Conservation (phyloP, 2,113 vertebrate species). For the Mus spicilegus region DNA sequence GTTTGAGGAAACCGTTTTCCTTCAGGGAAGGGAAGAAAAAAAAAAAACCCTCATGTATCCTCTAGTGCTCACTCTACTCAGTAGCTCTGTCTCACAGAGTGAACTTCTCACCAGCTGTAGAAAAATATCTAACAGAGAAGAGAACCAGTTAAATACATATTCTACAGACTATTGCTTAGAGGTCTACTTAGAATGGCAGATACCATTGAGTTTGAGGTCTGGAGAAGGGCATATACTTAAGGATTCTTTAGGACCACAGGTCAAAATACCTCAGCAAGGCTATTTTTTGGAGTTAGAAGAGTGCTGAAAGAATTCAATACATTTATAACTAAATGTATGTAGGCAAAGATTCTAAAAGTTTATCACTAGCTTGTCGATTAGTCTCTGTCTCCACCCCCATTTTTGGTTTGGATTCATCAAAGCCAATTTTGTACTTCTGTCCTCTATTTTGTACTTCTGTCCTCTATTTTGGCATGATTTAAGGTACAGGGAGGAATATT, state of each 20-base stretch:
- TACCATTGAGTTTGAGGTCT: not conserved
- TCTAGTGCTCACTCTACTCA: not conserved
- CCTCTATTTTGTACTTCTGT: not conserved
- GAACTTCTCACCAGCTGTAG: not conserved
- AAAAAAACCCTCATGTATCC: not conserved
- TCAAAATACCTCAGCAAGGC: conserved; percentile 22
- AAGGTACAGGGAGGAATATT: conserved; percentile 8
- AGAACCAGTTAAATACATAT: not conserved
- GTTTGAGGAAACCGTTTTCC: conserved; percentile 37
- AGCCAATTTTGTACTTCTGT: not conserved
- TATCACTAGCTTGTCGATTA: not conserved
- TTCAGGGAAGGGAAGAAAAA: not conserved
- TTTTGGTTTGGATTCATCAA: not conserved
- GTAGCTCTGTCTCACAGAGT: not conserved
- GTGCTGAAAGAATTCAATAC: not conserved
- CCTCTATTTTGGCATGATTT: not conserved
- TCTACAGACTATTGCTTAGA: not conserved
- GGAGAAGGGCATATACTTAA: not conserved
- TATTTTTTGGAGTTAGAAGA: conserved; percentile 45
- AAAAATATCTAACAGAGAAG: not conserved
- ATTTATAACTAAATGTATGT: not conserved
- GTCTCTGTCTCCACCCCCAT: not conserved
- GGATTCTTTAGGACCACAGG: not conserved
- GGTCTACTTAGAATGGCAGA: not conserved
- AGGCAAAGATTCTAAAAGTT: not conserved